Percentiles rank a stretch among this genome's conserved stretches.
These are phyloP conservation scores for Kobus ellipsiprymnus DNA, from an alignment of 2,113 vertebrate genomes.

Conservation along the genomic window DNA sequence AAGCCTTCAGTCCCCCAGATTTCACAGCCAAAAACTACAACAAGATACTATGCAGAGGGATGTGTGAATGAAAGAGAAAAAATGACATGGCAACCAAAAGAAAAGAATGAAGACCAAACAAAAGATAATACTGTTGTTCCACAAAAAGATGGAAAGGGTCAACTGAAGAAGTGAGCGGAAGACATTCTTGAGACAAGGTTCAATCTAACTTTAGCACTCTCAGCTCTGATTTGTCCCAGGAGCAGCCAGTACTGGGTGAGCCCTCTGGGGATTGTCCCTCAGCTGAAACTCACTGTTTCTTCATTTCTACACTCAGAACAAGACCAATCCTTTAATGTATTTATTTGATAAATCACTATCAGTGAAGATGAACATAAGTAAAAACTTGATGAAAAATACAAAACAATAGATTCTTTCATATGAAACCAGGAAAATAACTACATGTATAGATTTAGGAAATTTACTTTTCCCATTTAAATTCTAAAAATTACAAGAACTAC, in stretches of 20 bases:
- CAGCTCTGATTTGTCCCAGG: too few relatives aligned
- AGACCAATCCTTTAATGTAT: background rate
- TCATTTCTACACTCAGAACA: background rate
- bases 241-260: background rate
- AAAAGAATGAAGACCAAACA: accelerated
- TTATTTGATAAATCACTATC: background rate
- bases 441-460: background rate
- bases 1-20: background rate
- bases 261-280: background rate
- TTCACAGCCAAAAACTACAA: background rate
- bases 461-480: background rate
- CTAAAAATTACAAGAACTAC: background rate
- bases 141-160: background rate
- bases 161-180: background rate
- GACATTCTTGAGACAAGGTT: background rate
- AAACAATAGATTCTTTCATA: background rate
- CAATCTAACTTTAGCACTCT: too few relatives aligned
- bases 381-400: background rate
- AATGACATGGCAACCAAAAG: background rate
- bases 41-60: accelerated
- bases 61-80: background rate
- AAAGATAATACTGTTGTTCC: too few relatives aligned
- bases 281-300: background rate
- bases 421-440: background rate
- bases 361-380: background rate